Percentiles rank a stretch among this genome's conserved stretches.
Evolutionary conservation across 2,888 invertebrate genomes (phyloP).

Genomic region (Limulus polyphemus): DNA sequence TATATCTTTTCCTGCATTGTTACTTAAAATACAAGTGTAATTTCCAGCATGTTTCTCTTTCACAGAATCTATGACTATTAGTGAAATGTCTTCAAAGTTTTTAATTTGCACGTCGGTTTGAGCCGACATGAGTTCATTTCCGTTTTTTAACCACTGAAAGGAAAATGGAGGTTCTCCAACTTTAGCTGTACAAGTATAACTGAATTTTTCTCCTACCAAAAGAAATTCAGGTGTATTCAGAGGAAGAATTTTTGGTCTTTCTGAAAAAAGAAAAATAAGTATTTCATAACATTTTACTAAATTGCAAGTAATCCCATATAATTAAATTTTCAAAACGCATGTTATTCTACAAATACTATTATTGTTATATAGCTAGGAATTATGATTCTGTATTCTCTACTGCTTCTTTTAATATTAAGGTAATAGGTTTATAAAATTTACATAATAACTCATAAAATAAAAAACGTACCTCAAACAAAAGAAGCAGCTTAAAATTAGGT

Average conservation of each 20-base stretch:
- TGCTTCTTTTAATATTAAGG: no score
- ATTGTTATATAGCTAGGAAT: no score
- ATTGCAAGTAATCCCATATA: no score
- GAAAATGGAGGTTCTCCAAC: conserved; percentile 9
- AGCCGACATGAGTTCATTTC: conserved; percentile 4
- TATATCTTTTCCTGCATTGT: conserved; percentile 7
- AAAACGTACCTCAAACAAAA: no score
- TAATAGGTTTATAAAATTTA: no score
- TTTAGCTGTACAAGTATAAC: conserved; percentile 64
- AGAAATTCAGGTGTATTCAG: conserved; percentile 68
- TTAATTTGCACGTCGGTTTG: conserved; percentile 8
- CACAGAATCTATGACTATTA: conserved; percentile 8
- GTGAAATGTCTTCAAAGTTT: conserved; percentile 5
- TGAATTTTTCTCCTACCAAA: conserved; percentile 68
- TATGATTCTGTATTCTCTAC: no score
- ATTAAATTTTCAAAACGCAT: no score
- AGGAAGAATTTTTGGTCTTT: conserved; percentile 49
- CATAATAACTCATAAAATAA: no score
- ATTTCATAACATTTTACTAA: no score
- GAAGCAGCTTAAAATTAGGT: no score
- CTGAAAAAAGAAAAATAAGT: conserved; percentile 2
- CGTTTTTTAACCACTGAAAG: conserved; percentile 18
- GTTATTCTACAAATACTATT: no score
- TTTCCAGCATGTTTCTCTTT: conserved; percentile 9
- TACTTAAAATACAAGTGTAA: conserved; percentile 15